Conservation (phyloP, 2,797 vertebrate genomes). For the Hybognathus amarus region DNA sequence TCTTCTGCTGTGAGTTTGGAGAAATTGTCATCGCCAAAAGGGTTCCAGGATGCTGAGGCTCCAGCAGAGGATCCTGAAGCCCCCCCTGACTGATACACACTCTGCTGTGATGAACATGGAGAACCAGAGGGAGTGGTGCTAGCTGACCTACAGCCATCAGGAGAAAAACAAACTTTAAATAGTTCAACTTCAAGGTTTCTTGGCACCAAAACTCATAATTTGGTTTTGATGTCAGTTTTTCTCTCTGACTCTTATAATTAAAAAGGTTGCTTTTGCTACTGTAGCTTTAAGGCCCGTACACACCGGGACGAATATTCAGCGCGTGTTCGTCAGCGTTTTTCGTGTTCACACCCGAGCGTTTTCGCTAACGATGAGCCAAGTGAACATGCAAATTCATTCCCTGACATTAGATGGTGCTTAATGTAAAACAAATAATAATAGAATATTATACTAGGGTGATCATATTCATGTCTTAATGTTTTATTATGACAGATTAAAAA, state of each 20-base stretch:
- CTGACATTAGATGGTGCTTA: too few species aligned
- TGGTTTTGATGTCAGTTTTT: neutral
- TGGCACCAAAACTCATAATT: neutral
- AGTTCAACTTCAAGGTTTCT: neutral
- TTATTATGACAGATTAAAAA: too few species aligned
- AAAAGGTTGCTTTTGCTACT: neutral
- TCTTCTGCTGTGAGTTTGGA: constrained; percentile 97
- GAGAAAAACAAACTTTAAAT: neutral
- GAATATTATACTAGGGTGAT: too few species aligned
- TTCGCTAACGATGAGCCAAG: too few species aligned
- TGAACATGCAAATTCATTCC: too few species aligned
- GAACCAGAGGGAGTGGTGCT: constrained; percentile 98
- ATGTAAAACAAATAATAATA: too few species aligned
- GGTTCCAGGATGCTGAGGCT: constrained; percentile 90
- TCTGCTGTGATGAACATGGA: constrained; percentile 95
- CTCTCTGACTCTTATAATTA: neutral
- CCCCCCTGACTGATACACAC: constrained; percentile 86
- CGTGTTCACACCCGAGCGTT: too few species aligned
- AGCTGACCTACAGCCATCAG: constrained; percentile 83
- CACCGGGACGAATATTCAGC: too few species aligned
- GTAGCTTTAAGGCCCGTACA: neutral
- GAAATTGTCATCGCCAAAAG: constrained; percentile 98
- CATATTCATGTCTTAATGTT: too few species aligned
- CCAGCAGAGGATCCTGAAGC: constrained; percentile 63
- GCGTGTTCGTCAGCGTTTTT: too few species aligned